Evolutionary conservation across 2,888 invertebrate species (phyloP), one percentile per base, ranked within the genome.

Genomic region (Schrankia costaestrigalis): DNA sequence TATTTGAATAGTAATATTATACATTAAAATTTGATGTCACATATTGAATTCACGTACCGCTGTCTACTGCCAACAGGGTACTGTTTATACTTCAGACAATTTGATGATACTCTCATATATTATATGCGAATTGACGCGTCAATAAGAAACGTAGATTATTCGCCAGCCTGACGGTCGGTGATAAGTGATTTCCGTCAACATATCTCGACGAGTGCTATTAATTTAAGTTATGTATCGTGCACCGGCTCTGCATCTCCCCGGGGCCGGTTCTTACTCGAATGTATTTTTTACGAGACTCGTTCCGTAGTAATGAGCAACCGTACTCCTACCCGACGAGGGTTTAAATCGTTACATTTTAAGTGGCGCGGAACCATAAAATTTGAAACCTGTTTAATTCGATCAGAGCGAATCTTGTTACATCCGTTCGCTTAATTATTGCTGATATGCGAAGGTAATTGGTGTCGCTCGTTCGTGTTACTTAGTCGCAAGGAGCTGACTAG

Each of bases 121-220:
- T 25, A 26, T 26, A 33, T 41, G 24, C 12, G 27, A 38, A 32
- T 35, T 34, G 14, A 33, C 32, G 35, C 31, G 24, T 26, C 11
- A 27, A 41, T 28, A 38, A 51, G 32, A 55, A 42, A 43, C 11
- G 21, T 12, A 10, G 26, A 22, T 31, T n/a, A 9, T 21, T n/a
- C 8, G 8, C 9, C 10, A 10, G n/a, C 3, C 2, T 9, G 9
- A 14, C 10, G 17, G 11, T 18, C 45, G 41, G 46, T 54, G 56
- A 54, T 58, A 59, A 56, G 61, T 61, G 63, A 58, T 71, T 71
- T 75, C 75, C 74, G 69, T 62, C 63, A 69, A 68, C 64, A 63
- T 62, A 60, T 62, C 60, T 61, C 54, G 40, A 46, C 36, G 34
- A 34, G 41, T 29, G 52, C 49, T 60, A 52, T 60, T 60, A 55